phyloP scores from a whole-genome alignment of 1,140 invertebrate genomes.

The Anagrus nilaparvatae region DNA sequence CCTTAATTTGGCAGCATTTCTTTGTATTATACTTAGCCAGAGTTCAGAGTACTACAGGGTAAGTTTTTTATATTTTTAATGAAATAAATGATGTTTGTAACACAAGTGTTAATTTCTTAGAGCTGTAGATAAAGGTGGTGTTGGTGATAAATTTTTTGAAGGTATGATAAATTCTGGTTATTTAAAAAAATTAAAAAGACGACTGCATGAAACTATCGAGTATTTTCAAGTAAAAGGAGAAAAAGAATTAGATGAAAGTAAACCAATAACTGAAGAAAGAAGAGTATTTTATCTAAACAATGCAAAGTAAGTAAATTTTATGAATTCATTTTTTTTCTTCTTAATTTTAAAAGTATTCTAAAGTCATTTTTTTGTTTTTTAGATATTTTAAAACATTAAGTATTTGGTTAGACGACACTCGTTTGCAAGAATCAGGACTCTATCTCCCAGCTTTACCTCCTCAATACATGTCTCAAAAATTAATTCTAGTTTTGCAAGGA shows the following conservation, averaged over 20 bases:
- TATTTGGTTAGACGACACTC: slow-evolving; percentile 70
- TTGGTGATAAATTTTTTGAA: slow-evolving; percentile 71
- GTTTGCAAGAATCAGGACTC: slow-evolving; percentile 56
- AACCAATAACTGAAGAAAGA: slow-evolving; percentile 34
- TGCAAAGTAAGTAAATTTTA: slow-evolving; percentile 27
- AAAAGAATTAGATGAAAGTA: slow-evolving; percentile 29
- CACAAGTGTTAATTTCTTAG: slow-evolving; percentile 24
- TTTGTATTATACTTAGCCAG: slow-evolving; percentile 62
- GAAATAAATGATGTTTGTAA: neutral
- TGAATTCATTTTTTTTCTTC: neutral
- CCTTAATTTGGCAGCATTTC: slow-evolving; percentile 72
- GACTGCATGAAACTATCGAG: slow-evolving; percentile 53
- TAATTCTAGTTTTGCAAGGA: slow-evolving; percentile 44
- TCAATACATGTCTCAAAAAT: slow-evolving; percentile 54
- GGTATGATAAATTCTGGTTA: slow-evolving; percentile 57
- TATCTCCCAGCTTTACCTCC: slow-evolving; percentile 63
- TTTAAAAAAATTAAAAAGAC: slow-evolving; percentile 63
- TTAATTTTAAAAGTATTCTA: slow-evolving; percentile 3
- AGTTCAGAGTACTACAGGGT: slow-evolving; percentile 44
- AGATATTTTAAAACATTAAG: slow-evolving; percentile 55
- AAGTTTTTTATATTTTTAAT: slow-evolving; percentile 14
- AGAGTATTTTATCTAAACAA: slow-evolving; percentile 34
- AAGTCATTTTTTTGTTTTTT: slow-evolving; percentile 12
- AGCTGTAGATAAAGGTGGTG: slow-evolving; percentile 44
- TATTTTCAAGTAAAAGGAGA: slow-evolving; percentile 45